phyloP scores from a whole-genome alignment of 2,888 invertebrate species.

The Agriopis aurantiaria region DNA sequence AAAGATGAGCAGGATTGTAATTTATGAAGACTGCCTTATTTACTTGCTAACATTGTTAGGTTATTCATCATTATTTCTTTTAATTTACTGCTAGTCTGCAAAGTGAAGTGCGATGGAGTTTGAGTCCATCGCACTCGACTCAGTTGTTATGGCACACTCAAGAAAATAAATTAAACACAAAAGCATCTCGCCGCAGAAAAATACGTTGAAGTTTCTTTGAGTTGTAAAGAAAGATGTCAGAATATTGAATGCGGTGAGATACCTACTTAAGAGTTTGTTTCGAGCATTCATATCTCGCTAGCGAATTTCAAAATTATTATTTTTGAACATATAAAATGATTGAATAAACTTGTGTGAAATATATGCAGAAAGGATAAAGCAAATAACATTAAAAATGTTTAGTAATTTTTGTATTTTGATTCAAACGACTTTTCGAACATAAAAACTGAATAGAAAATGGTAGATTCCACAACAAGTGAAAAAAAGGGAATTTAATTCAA shows the following conservation, averaged over 20 bases:
- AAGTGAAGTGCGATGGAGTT: conserved; percentile 50
- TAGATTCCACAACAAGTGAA: too few species aligned
- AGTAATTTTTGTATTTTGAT: too few species aligned
- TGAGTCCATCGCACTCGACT: conserved; percentile 51
- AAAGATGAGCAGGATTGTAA: conserved; percentile 33
- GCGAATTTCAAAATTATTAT: too few species aligned
- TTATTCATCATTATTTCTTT: conserved; percentile 53
- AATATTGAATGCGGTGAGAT: conserved; percentile 20
- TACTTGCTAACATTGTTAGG: conserved; percentile 62
- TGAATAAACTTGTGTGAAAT: too few species aligned
- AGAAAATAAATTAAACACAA: conserved; percentile 10
- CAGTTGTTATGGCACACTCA: conserved; percentile 30
- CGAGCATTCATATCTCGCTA: too few species aligned
- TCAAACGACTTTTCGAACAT: too few species aligned
- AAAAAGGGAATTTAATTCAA: too few species aligned
- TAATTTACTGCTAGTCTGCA: conserved; percentile 66
- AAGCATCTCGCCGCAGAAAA: conserved; percentile 17
- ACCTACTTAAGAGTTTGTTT: background rate
- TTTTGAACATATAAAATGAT: too few species aligned
- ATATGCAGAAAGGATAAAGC: too few species aligned
- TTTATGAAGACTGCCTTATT: conserved; percentile 60
- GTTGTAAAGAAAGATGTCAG: conserved; percentile 32
- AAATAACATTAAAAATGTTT: too few species aligned
- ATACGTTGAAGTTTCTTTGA: conserved; percentile 39
- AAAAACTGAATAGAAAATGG: too few species aligned